Evolutionary conservation across 2,888 invertebrate species (phyloP).

Genomic region (Timandra comae): DNA sequence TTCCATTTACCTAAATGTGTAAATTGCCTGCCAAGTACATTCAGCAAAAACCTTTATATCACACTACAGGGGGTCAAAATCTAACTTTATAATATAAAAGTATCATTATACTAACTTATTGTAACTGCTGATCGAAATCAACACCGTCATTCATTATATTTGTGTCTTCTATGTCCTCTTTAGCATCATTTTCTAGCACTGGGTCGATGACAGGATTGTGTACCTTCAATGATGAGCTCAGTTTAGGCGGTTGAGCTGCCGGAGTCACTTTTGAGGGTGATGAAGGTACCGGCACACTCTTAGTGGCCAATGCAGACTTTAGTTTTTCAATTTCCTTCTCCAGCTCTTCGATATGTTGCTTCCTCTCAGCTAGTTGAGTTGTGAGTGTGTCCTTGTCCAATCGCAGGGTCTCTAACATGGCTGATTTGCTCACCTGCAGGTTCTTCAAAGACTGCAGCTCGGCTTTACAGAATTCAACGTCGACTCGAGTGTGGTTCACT

Average conservation of each 20-base stretch:
- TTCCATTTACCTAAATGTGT: too few species aligned
- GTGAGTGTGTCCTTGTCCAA: slow-evolving; percentile 63
- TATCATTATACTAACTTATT: slow-evolving; percentile 19
- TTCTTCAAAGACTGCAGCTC: slow-evolving; percentile 66
- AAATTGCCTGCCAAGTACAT: too few species aligned
- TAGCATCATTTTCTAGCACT: slow-evolving; percentile 63
- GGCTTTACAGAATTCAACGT: slow-evolving; percentile 61
- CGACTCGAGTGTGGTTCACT: slow-evolving; percentile 54
- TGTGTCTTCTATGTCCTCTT: slow-evolving; percentile 67
- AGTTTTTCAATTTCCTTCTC: slow-evolving; percentile 57
- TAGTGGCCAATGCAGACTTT: slow-evolving; percentile 52
- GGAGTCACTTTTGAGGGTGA: slow-evolving; percentile 53
- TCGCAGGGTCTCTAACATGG: slow-evolving; percentile 60
- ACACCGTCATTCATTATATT: slow-evolving; percentile 58
- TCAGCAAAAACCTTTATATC: too few species aligned
- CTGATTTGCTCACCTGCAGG: slow-evolving; percentile 63
- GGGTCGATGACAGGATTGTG: slow-evolving; percentile 57
- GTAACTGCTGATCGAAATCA: slow-evolving; percentile 54
- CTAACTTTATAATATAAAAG: too few species aligned
- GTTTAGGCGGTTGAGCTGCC: slow-evolving; percentile 55
- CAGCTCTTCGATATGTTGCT: slow-evolving; percentile 55
- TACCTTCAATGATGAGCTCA: slow-evolving; percentile 52
- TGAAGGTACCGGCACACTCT: slow-evolving; percentile 46
- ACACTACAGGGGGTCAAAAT: too few species aligned
- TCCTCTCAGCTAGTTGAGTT: slow-evolving; percentile 52